A percentile compares a stretch with the other conserved stretches of the same genome.
These are phyloP conservation scores for Elaphurus davidianus DNA, from an alignment of 2,113 vertebrate species.

Conservation along the genomic window DNA sequence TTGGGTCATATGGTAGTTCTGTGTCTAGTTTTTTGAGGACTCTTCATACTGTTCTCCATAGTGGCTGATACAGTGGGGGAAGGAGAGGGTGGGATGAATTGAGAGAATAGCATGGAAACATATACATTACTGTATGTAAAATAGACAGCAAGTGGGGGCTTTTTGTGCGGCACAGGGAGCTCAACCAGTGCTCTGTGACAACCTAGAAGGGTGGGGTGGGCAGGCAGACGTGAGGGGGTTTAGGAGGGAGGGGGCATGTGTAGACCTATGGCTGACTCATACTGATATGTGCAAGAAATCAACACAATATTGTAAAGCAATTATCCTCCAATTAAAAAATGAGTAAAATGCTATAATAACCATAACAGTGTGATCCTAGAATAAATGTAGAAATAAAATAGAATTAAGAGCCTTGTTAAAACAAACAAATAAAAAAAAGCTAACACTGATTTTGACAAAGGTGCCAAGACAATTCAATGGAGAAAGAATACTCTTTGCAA, in stretches of 20 bases:
- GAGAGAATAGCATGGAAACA: neutral
- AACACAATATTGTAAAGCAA: neutral
- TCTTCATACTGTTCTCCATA: neutral
- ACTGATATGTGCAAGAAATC: neutral
- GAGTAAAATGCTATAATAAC: neutral
- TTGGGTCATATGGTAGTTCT: neutral
- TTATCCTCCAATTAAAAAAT: neutral
- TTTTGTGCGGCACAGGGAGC: neutral
- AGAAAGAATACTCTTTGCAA: neutral
- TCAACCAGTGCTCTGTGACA: neutral
- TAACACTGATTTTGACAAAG: neutral
- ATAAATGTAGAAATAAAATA: neutral
- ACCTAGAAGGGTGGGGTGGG: neutral
- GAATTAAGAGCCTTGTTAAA: neutral
- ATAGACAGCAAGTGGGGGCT: neutral
- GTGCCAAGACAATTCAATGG: neutral
- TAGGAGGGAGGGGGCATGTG: neutral
- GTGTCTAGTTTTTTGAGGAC: neutral
- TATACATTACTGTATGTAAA: neutral
- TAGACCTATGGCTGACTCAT: neutral
- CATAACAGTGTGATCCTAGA: neutral
- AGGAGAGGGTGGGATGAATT: neutral
- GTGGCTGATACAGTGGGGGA: neutral
- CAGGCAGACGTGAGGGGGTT: neutral
- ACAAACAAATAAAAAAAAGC: neutral